These are phyloP conservation scores for Tenodera sinensis DNA, from an alignment of 2,888 invertebrate genomes.

Conservation along the genomic window DNA sequence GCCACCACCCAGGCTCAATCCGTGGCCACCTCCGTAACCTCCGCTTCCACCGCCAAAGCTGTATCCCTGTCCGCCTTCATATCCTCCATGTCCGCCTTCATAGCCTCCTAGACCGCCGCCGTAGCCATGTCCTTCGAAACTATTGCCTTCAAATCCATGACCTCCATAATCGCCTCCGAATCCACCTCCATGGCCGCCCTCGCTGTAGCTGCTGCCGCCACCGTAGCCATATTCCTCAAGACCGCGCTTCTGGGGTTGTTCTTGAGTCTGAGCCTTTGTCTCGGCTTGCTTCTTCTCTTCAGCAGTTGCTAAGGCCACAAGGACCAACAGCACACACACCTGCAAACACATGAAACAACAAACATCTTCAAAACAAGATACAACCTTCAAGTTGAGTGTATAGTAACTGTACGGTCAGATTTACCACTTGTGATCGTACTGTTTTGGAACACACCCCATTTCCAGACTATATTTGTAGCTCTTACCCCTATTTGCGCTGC, in stretches of 20 bases:
- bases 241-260: not conserved
- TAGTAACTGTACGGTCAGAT: no score
- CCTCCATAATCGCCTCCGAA: not conserved
- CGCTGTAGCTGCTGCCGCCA: not conserved
- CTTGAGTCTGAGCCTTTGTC: conserved; percentile 34
- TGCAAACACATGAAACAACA: not conserved
- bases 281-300: conserved; percentile 38
- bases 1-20: not conserved
- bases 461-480: no score
- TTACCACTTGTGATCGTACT: no score
- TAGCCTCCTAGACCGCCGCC: not conserved
- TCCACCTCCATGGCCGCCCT: not conserved
- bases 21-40: not conserved
- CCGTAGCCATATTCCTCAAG: not conserved
- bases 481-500: no score
- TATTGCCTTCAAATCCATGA: not conserved
- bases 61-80: not conserved
- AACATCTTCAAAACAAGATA: no score
- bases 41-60: not conserved
- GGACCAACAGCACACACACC: conserved; percentile 6
- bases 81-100: not conserved
- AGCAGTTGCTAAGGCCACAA: conserved; percentile 12
- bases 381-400: no score
- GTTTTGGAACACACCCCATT: no score
- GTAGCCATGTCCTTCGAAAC: not conserved